Evolutionary conservation across 2,888 invertebrate species (phyloP), one percentile per base, ranked within the genome.

Genomic region (Conistra vaccinii): DNA sequence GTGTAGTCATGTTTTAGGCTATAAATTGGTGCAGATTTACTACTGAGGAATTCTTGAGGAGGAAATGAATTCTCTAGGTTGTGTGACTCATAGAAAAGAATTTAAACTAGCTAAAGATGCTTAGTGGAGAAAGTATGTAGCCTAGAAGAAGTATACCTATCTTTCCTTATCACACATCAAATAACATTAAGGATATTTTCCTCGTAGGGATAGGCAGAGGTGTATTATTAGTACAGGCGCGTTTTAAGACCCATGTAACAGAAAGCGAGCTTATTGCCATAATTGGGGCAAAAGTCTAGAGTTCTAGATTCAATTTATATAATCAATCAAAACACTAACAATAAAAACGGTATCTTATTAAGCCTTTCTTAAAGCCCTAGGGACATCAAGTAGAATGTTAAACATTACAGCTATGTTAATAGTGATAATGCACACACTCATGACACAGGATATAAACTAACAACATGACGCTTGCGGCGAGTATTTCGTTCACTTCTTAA

Each of bases 41-140:
- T 26, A 66, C 35, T 62, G 42, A 72, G 20, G 17, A 48, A 60
- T 69, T 73, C 42, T 57, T 60, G 17, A 29, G 20, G 23, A 55
- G 9, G 53, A 68, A 72, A 70, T 57, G 57, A 51, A 67, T 72
- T 39, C 61, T 55, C 66, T 72, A 55, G 48, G 42, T 58, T 39
- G 20, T 67, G 17, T 81, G 84, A 82, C 55, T 79, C 73, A 85
- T 20, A 29, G 35, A 45, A 63, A 61, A 42, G 63, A 60, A 84
- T 80, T 55, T 68, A 32, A 57, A 57, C 17, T 63, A 32, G 3
- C 23, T 62, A 35, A 32, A 78, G 29, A 65, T 45, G 60, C 12
- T 62, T 68, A 62, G 26, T 42, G 51, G 42, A 65, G 67, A 84
- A 78, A 73, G 62, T 57, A 69, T 14, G 26, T 20, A 65, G 10